Evolutionary conservation across 2,888 invertebrate species (phyloP), one percentile per base, ranked within the genome.

Genomic region (Brachylomia viminalis): DNA sequence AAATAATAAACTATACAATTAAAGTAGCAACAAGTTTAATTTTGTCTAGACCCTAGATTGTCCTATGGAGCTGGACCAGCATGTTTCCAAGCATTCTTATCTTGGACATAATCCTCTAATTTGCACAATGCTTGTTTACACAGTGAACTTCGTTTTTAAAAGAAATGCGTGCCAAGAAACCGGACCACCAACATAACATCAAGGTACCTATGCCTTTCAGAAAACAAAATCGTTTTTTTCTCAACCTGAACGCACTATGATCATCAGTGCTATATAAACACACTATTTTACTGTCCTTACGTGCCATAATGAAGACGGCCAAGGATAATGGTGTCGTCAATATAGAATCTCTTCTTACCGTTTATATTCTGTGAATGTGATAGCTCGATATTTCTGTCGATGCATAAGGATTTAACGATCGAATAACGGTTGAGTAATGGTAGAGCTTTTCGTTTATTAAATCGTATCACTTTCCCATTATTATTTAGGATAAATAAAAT

Each of bases 291-390:
- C 17, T 27, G 20, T 23, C 47, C 23, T 23, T 42, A 56, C 49
- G n/a, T 52, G 45, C 27, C 45, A 42, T 72, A 72, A 72, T 83
- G n/a, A 83, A 72, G n/a, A n/a, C 7, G 30, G 20, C 30, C 72
- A 83, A 81, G 83, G 83, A 69, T 66, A 72, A 61, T 7, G 58
- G 23, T 27, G 7, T 38, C 38, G 8, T 75, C 54, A 45, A 38
- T 52, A 78, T 13, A 42, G 38, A 84, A 80, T 73, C 59, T 64
- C 54, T 83, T 54, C 76, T 76, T 76, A 80, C 47, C 30, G 45
- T n/a, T 67, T 27, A 49, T 69, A 59, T 45, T 23, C 1, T 49
- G 17, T 38, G 38, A 23, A 23, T 30, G 49, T 38, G 65, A 61
- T 38, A 61, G 42, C 11, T 74, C n/a, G 33, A 52, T 66, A 56